A percentile compares a stretch with the other conserved stretches of the same genome.
These are phyloP conservation scores for Nematolebias whitei DNA, from an alignment of 2,113 vertebrate species.

Conservation along the genomic window DNA sequence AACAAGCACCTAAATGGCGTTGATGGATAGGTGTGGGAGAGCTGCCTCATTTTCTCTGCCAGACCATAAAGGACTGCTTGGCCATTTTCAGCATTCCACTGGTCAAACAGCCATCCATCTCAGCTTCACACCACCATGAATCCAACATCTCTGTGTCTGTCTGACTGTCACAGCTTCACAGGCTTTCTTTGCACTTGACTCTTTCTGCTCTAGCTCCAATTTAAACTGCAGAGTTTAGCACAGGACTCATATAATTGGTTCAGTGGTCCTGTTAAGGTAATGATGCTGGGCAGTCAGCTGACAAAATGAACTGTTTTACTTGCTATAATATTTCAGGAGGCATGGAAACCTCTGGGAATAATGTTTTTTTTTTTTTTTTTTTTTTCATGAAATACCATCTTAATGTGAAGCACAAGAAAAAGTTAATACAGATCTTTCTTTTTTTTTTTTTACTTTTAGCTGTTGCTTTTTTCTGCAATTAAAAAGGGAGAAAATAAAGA, in stretches of 20 bases:
- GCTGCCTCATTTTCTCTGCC: constrained; percentile 70
- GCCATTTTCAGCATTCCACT: constrained; percentile 72
- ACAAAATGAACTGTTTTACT: neutral
- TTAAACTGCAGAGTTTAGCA: neutral
- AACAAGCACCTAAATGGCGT: constrained; percentile 69
- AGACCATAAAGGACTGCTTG: constrained; percentile 59
- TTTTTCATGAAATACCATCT: neutral
- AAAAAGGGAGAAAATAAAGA: no score
- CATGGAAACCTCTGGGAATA: neutral
- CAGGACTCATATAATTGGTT: neutral
- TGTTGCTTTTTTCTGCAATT: neutral
- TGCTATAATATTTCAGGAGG: neutral
- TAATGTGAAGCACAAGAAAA: neutral
- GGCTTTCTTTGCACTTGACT: neutral
- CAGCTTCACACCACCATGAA: constrained; percentile 62
- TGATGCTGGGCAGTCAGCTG: neutral
- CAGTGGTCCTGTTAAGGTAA: neutral
- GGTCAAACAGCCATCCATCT: constrained; percentile 75
- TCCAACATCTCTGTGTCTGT: constrained; percentile 31
- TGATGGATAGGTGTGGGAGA: constrained; percentile 72
- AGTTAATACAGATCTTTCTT: neutral
- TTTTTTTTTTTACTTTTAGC: neutral
- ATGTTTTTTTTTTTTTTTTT: neutral
- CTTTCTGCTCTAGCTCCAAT: neutral
- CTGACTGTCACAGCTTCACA: neutral